Base-by-base conservation (phyloP, 2,797 vertebrate genomes). In the Orientallactaga sibirica region DNA sequence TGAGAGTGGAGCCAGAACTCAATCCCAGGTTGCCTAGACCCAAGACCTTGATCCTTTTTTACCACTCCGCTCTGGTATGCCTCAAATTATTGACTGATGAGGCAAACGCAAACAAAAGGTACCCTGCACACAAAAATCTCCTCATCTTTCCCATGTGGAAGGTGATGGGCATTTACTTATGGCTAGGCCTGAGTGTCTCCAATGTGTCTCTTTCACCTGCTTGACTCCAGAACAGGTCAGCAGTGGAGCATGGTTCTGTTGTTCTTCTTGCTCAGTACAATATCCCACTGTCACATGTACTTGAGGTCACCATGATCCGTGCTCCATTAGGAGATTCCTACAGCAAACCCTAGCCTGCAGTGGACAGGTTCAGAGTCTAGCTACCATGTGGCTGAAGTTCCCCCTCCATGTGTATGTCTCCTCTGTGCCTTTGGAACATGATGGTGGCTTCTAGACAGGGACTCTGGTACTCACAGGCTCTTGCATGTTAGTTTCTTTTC, bases 381-480 rank as follows among this genome's bases (percentile, higher is more conserved):
- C 37, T 3, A 18, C 4, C 14, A 15, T 2, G 0, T 29, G 12
- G 52, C 10, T 5, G 1, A 85, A 74, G 48, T 10, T 33, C 22
- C 10, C 66, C 19, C 43, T 0, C 7, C 18, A 1, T 0, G 20
- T 1, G 25, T n/a, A 11, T 24, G 9, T 18, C 27, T 25, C 27
- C 18, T 41, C 5, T 0, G 0, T 4, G 8, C 18, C 70, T 78
- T 85, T 41, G 27, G 27, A 41, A 3, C 16, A 43, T 74, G 7
- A 7, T 5, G 66, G 43, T 2, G 19, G 33, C 14, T 61, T 70
- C 71, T 43, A 67, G 43, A 64, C 7, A 22, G n/a, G 27, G 5
- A 11, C 15, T 43, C 9, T 24, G 6, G 16, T 20, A 22, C 7
- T 37, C 7, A 5, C 2, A 1, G 8, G 16, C 5, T 22, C 73